These are phyloP conservation scores for Tetraneura akinire DNA, from an alignment of 1,140 invertebrate genomes.

Conservation along the genomic window DNA sequence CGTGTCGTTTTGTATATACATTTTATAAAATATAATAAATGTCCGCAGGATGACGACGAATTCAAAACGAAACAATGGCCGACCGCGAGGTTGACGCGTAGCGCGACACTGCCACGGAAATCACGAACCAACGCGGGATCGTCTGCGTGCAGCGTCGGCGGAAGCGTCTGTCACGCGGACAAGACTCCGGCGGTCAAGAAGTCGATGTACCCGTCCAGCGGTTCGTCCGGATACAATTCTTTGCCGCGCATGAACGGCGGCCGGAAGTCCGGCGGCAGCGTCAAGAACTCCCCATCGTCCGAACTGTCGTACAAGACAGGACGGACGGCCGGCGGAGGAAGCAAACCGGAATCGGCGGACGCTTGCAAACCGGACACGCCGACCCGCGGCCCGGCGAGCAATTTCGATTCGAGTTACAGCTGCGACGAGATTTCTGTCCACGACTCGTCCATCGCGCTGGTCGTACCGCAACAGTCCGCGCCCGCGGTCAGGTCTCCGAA, in stretches of 20 bases:
- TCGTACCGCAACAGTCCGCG: not conserved
- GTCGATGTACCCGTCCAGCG: conserved; percentile 54
- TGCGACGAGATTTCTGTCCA: conserved; percentile 48
- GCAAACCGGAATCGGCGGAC: not conserved
- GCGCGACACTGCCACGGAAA: conserved; percentile 52
- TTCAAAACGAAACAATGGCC: conserved; percentile 17
- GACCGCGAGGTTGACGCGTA: conserved; percentile 33
- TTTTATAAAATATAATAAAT: too few species aligned
- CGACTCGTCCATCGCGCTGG: conserved; percentile 24
- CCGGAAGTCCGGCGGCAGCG: conserved; percentile 4
- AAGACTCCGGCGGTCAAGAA: conserved; percentile 48
- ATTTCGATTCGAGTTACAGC: conserved; percentile 47
- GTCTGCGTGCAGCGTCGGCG: conserved; percentile 36
- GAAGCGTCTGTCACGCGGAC: not conserved
- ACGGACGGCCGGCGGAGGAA: not conserved
- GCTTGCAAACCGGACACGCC: conserved; percentile 12
- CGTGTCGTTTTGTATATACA: too few species aligned
- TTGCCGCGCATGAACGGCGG: conserved; percentile 54
- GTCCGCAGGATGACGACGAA: not conserved
- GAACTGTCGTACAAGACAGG: conserved; percentile 29
- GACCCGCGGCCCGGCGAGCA: not conserved
- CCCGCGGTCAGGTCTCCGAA: not conserved
- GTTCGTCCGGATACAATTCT: conserved; percentile 57
- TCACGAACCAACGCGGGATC: conserved; percentile 36
- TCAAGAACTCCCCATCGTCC: conserved; percentile 31